Evolutionary conservation across 2,888 invertebrate species (phyloP), one percentile per base, ranked within the genome.

Genomic region (Epicampocera succincta): DNA sequence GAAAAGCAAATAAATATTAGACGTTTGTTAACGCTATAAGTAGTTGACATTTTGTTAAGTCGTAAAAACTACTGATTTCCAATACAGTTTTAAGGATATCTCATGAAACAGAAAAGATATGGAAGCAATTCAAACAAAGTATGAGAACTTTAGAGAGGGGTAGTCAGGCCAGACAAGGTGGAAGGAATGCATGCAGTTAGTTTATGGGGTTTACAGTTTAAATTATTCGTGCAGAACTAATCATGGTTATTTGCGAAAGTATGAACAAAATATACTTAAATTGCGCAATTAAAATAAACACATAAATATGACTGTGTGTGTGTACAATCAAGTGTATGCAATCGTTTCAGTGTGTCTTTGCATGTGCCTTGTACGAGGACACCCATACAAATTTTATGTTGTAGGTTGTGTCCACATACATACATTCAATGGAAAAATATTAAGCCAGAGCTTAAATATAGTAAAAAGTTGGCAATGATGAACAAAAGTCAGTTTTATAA

Each of bases 171-270:
- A 65, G 25, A 40, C 44, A 12, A 44, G 50, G 42, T n/a, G 60
- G 52, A 52, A 52, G 29, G 15, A 38, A 19, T 6, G 40, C 17
- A 38, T 44, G 50, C 19, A 17, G 44, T 58, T 65, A 60, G 71
- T 71, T 80, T 80, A 77, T 73, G 72, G 69, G 61, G 40, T 76
- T 66, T 44, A 69, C 75, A 72, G 71, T 85, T 83, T 85, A 80
- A 83, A 83, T 84, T 83, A 81, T 84, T 85, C 84, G 83, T 85
- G 85, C 84, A 84, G 84, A 84, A 84, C 85, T 85, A 85, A 85
- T 85, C 84, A 83, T 83, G 75, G 83, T 84, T 83, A 85, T 84
- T 83, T 84, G 83, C 75, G 71, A 73, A 72, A 79, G 78, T 66
- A 71, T 54, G 56, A 65, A 75, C 71, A 61, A 75, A 78, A 78